Evolutionary conservation across 2,797 vertebrate species (phyloP).

Genomic region (Myiotriccus ornatus): DNA sequence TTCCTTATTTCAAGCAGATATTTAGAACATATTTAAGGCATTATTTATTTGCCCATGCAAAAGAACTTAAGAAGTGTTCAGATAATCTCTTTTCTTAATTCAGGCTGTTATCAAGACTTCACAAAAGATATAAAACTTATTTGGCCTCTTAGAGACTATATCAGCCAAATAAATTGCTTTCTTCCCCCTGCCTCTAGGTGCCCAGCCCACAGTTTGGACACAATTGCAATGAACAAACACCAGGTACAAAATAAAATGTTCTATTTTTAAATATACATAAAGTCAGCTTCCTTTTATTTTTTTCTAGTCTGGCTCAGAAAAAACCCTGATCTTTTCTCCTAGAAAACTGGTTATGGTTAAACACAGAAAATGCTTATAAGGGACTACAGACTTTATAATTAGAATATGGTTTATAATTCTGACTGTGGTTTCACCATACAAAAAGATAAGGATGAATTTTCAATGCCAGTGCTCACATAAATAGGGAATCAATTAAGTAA

Average conservation of each 20-base stretch:
- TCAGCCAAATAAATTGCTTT: constrained; percentile 34
- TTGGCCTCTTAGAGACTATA: constrained; percentile 35
- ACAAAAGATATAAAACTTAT: not conserved
- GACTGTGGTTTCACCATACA: not conserved
- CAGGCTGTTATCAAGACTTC: not conserved
- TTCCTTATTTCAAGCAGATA: not conserved
- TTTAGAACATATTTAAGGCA: not conserved
- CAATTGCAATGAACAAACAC: not conserved
- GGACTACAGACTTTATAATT: not conserved
- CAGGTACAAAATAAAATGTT: not conserved
- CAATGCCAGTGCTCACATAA: not conserved
- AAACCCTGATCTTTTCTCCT: not conserved
- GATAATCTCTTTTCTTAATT: not conserved
- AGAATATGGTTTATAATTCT: not conserved
- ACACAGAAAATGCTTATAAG: not conserved
- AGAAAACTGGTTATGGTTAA: not conserved
- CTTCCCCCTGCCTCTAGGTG: not conserved
- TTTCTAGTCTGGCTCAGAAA: not conserved
- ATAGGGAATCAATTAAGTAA: not conserved
- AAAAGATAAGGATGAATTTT: not conserved
- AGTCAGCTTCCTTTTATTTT: not conserved
- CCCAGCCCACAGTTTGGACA: not conserved
- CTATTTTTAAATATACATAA: not conserved
- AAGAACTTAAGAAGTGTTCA: not conserved
- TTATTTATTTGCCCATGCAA: not conserved